Evolutionary conservation across 1,140 invertebrate species (phyloP).

Genomic region (Papilio polyxenes): DNA sequence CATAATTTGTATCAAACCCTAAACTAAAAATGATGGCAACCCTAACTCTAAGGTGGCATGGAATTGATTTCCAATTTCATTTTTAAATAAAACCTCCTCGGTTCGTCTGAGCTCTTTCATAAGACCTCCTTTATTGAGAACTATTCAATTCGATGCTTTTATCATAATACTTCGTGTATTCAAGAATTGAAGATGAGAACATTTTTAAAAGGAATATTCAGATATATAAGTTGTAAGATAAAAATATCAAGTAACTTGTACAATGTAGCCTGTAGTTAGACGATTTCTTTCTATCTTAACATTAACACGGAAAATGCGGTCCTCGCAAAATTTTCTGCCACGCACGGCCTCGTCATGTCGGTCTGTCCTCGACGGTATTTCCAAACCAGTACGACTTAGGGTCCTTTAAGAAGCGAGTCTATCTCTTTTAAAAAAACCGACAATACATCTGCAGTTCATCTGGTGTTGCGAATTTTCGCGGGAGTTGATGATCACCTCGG

Average conservation of each 20-base stretch:
- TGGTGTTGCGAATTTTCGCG: no score
- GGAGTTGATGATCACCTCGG: no score
- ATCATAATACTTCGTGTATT: background rate
- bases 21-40: background rate
- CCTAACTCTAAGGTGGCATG: background rate
- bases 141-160: slow-evolving; percentile 18
- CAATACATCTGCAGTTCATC: no score
- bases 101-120: slow-evolving; percentile 18
- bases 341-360: no score
- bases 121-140: slow-evolving; percentile 6
- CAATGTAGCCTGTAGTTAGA: no score
- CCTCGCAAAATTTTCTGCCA: no score
- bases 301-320: no score
- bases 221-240: background rate
- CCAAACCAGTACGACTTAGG: no score
- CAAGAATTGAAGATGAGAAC: slow-evolving; percentile 17
- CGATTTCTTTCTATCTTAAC: no score
- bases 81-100: slow-evolving; percentile 18
- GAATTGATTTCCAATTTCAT: slow-evolving; percentile 28
- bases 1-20: background rate
- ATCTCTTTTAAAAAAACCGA: no score
- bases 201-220: background rate
- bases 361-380: no score
- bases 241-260: background rate
- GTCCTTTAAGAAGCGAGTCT: no score